Percentiles rank a stretch among this genome's conserved stretches.
Conservation (phyloP, 2,888 invertebrate genomes). For the Spodoptera littoralis region DNA sequence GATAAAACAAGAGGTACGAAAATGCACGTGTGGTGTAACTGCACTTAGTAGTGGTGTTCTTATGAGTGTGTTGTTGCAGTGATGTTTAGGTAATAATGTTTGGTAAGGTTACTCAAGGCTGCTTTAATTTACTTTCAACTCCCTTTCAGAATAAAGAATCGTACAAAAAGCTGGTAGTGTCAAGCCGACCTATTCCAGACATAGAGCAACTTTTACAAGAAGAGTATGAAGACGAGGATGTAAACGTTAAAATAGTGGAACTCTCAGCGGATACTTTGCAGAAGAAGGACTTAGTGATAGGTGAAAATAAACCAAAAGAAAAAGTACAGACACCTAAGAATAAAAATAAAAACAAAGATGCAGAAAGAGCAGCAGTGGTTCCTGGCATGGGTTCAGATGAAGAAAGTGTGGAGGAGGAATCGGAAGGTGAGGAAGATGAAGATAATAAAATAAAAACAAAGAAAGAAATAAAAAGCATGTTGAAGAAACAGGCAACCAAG, state of each 20-base stretch:
- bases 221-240: conserved; percentile 93
- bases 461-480: conserved; percentile 91
- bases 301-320: conserved; percentile 89
- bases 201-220: conserved; percentile 91
- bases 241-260: conserved; percentile 94
- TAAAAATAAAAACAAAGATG: conserved; percentile 62
- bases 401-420: conserved; percentile 68
- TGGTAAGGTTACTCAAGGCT: background rate
- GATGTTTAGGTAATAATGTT: too few relatives aligned
- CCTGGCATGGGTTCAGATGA: conserved; percentile 80
- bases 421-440: conserved; percentile 70
- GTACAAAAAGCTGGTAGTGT: conserved; percentile 92
- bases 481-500: conserved; percentile 92
- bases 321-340: conserved; percentile 53
- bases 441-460: conserved; percentile 84
- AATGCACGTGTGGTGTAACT: background rate
- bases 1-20: conserved; percentile 91
- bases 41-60: background rate
- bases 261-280: conserved; percentile 92
- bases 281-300: conserved; percentile 92
- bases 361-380: conserved; percentile 60
- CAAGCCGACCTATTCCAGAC: conserved; percentile 92
- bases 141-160: conserved; percentile 90
- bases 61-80: too few relatives aligned
- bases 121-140: background rate